phyloP scores from a whole-genome alignment of 2,113 vertebrate species.

The Callocephalon fimbriatum region DNA sequence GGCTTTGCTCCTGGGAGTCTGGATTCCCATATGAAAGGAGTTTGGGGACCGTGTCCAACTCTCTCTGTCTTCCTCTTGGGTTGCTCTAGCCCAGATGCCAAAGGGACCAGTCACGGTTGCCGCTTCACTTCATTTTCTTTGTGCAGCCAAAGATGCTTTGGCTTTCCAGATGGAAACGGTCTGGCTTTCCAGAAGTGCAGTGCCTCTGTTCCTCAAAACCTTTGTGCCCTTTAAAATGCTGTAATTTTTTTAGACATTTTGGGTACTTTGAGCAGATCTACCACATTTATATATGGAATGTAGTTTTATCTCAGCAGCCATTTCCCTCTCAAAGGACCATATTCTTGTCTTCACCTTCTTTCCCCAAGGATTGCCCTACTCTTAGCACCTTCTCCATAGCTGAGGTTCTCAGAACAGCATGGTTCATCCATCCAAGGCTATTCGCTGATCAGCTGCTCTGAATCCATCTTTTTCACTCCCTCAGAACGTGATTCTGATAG shows the following conservation, averaged over 20 bases:
- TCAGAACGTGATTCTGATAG: slow-evolving; percentile 11
- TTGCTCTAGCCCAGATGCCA: not conserved
- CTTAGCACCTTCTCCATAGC: not conserved
- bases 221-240: not conserved
- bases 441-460: not conserved
- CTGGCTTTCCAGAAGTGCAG: not conserved
- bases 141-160: not conserved
- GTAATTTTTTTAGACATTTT: not conserved
- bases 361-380: not conserved
- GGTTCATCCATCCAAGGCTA: not conserved
- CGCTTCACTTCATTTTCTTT: not conserved
- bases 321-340: not conserved
- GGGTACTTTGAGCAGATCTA: not conserved
- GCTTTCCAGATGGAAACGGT: not conserved
- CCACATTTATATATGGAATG: not conserved
- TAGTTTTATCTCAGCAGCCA: not conserved
- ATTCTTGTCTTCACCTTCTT: not conserved
- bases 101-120: not conserved
- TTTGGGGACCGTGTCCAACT: slow-evolving; percentile 18
- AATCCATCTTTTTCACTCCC: not conserved
- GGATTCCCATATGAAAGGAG: slow-evolving; percentile 31
- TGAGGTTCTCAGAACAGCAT: not conserved
- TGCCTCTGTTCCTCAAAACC: not conserved
- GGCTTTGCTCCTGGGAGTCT: slow-evolving; percentile 44
- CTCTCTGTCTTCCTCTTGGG: not conserved